These are phyloP conservation scores for Platycercus adscitus DNA, from an alignment of 2,113 vertebrate species.

Conservation along the genomic window DNA sequence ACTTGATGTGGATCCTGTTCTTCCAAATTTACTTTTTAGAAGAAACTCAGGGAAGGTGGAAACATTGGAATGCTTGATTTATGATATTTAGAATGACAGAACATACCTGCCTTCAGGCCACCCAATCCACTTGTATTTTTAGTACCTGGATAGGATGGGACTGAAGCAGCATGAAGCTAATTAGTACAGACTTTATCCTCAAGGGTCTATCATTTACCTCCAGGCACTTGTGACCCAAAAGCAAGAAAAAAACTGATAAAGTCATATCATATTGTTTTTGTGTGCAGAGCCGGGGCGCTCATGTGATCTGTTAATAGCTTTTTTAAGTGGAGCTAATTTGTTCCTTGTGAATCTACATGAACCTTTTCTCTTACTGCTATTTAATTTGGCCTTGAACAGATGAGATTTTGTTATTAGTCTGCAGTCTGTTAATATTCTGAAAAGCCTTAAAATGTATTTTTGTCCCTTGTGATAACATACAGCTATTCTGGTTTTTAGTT, in stretches of 20 bases:
- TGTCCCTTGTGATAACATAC: neutral
- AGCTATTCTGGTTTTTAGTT: neutral
- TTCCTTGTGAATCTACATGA: neutral
- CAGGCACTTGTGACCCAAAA: conserved; percentile 40
- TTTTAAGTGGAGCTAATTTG: neutral
- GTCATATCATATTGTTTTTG: neutral
- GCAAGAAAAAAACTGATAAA: neutral
- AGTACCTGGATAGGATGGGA: conserved; percentile 2
- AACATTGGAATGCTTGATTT: conserved; percentile 1
- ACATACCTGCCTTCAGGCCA: conserved; percentile 53
- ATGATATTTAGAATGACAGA: conserved; percentile 59
- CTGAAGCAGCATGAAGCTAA: conserved; percentile 44
- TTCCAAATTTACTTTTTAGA: conserved; percentile 15
- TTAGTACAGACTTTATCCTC: conserved; percentile 47
- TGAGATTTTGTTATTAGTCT: neutral
- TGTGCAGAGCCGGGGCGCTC: neutral
- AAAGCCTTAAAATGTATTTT: neutral
- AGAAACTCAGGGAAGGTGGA: neutral
- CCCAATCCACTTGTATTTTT: neutral
- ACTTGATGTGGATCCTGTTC: neutral
- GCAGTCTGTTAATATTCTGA: neutral
- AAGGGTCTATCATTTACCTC: neutral
- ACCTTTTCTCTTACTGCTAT: neutral
- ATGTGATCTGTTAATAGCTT: neutral
- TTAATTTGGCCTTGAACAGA: neutral